Percentiles rank a stretch among this genome's conserved stretches.
Evolutionary conservation across 2,797 vertebrate species (phyloP).

Genomic region (Octomys mimax): DNA sequence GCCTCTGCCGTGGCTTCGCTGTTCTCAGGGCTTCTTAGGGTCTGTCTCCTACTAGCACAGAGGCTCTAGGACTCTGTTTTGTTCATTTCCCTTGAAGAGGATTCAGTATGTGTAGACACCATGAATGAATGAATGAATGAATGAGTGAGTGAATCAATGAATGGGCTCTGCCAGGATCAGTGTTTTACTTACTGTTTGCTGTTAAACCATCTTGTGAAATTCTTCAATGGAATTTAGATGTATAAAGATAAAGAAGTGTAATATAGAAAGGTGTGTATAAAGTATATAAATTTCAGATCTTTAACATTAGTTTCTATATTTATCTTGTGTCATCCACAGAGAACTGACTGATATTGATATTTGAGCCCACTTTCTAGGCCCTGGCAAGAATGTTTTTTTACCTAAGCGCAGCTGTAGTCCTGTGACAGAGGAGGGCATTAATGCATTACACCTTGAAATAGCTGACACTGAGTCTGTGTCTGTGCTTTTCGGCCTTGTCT

Average conservation of each 20-base stretch:
- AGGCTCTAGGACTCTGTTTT: background rate
- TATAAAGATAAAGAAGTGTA: conserved; percentile 17
- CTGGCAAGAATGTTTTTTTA: conserved; percentile 18
- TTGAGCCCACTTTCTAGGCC: background rate
- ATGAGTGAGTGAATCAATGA: background rate
- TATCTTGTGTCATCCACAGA: background rate
- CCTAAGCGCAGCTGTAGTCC: background rate
- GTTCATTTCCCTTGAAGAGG: conserved; percentile 6
- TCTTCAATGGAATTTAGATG: background rate
- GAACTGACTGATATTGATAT: background rate
- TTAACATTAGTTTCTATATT: conserved; percentile 30
- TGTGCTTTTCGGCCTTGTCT: background rate
- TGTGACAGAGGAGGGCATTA: background rate
- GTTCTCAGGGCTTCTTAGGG: background rate
- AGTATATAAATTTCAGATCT: background rate
- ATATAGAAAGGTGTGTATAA: conserved; percentile 19
- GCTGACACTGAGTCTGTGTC: background rate
- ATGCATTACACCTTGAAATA: conserved; percentile 26
- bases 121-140: background rate
- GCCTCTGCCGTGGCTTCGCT: background rate
- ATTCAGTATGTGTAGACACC: background rate
- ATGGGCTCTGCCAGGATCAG: background rate
- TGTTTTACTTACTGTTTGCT: conserved; percentile 14
- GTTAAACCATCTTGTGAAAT: background rate
- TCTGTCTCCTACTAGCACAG: background rate